phyloP scores from a whole-genome alignment of 1,140 invertebrate species.

The Pomacea maculata region DNA sequence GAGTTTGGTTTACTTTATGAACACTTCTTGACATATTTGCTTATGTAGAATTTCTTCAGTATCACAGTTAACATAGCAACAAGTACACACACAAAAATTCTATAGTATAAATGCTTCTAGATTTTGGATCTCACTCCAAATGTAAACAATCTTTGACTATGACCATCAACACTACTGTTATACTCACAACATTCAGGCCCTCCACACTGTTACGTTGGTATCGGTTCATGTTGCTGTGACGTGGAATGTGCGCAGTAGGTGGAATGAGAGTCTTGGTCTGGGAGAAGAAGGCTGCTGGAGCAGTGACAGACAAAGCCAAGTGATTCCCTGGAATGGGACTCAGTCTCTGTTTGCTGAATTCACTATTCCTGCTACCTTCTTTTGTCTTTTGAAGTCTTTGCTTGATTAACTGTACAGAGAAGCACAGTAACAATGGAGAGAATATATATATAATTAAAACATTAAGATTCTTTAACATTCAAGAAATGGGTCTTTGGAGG shows the following conservation, averaged over 20 bases:
- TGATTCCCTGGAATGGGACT: constrained; percentile 61
- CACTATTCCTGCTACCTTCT: constrained; percentile 50
- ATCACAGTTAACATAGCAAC: too few species aligned
- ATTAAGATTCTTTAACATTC: too few species aligned
- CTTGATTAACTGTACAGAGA: constrained; percentile 42
- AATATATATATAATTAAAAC: not conserved
- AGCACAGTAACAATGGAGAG: constrained; percentile 11
- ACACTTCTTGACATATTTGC: too few species aligned
- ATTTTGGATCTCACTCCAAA: too few species aligned
- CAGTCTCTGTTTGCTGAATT: constrained; percentile 46
- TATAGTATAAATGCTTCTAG: too few species aligned
- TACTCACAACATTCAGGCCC: constrained; percentile 77
- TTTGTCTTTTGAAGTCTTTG: constrained; percentile 59
- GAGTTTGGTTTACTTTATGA: too few species aligned
- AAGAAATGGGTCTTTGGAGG: too few species aligned
- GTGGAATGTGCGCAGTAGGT: constrained; percentile 64
- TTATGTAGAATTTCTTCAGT: too few species aligned
- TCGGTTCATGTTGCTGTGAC: constrained; percentile 73
- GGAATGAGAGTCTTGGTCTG: constrained; percentile 26
- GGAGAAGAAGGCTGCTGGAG: constrained; percentile 39
- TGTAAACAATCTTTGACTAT: too few species aligned
- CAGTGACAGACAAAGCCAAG: constrained; percentile 53
- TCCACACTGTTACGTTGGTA: constrained; percentile 78
- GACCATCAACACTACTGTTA: too few species aligned
- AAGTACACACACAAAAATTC: too few species aligned